phyloP scores from a whole-genome alignment of 2,888 invertebrate genomes.

The Trisateles emortualis region DNA sequence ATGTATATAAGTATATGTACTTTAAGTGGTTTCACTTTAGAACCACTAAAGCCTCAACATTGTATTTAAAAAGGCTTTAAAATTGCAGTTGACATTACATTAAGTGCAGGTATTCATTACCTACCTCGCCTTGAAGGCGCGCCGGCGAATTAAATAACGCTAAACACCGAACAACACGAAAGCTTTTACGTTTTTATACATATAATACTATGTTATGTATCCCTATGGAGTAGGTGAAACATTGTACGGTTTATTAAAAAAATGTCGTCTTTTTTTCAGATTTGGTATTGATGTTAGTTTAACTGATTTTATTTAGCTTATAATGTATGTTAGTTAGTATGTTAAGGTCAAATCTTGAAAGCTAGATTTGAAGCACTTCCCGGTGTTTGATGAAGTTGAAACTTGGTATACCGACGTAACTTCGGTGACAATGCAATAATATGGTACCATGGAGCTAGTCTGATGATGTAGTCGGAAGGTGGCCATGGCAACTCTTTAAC shows the following conservation, averaged over 20 bases:
- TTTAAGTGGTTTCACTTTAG: neutral
- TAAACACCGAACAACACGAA: neutral
- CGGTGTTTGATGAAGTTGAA: no score
- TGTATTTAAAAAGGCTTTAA: conserved; percentile 31
- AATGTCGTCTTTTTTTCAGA: neutral
- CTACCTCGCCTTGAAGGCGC: conserved; percentile 17
- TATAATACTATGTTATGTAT: neutral
- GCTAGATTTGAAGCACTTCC: no score
- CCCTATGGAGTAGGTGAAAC: neutral
- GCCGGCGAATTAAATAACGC: conserved; percentile 1
- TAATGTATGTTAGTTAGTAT: no score
- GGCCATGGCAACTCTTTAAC: no score
- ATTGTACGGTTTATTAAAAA: neutral
- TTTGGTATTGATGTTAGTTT: no score
- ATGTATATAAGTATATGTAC: no score
- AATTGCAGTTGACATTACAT: conserved; percentile 41
- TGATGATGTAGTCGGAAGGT: no score
- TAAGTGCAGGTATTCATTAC: conserved; percentile 40
- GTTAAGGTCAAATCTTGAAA: no score
- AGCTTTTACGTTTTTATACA: conserved; percentile 2
- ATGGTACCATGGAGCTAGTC: no score
- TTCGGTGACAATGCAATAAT: no score
- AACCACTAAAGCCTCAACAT: conserved; percentile 11
- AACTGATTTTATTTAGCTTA: no score
- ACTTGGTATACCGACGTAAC: no score